phyloP scores from a whole-genome alignment of 1,140 invertebrate species.

The Drosophila bifasciata region DNA sequence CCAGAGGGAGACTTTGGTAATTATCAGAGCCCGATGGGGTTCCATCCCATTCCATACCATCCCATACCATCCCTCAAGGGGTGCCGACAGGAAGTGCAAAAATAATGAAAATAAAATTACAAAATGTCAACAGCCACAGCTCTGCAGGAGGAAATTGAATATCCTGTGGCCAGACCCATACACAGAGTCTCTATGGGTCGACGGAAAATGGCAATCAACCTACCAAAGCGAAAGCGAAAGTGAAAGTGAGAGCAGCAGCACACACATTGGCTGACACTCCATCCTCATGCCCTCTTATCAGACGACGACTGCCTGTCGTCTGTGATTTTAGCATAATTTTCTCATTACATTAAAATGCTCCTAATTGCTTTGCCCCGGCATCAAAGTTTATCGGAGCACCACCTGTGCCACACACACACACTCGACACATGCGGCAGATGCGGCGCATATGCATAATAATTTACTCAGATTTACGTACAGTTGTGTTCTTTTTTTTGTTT shows the following conservation, averaged over 20 bases:
- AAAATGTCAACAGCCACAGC: conserved; percentile 23
- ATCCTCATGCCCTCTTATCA: conserved; percentile 16
- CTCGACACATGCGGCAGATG: conserved; percentile 16
- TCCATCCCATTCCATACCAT: conserved; percentile 5
- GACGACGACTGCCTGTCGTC: conserved; percentile 7
- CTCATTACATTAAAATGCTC: conserved; percentile 65
- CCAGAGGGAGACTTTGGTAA: conserved; percentile 32
- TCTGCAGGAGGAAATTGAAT: conserved; percentile 60
- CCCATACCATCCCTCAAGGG: conserved; percentile 4
- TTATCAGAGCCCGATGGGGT: conserved; percentile 36
- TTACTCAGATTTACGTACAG: background rate
- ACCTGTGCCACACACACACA: conserved; percentile 40
- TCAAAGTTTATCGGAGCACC: conserved; percentile 47
- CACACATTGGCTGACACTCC: background rate
- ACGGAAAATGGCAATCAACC: conserved; percentile 6
- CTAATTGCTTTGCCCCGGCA: conserved; percentile 54
- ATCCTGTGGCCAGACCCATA: conserved; percentile 41
- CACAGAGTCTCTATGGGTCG: background rate
- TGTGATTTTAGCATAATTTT: conserved; percentile 72
- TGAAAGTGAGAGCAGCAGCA: conserved; percentile 8
- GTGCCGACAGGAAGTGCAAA: conserved; percentile 28
- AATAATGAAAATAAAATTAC: conserved; percentile 53
- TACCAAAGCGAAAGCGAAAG: too few relatives aligned
- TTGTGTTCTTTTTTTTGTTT: too few relatives aligned
- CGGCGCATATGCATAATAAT: conserved; percentile 36